A percentile compares a stretch with the other conserved stretches of the same genome.
Evolutionary conservation across 2,113 vertebrate genomes (phyloP).

Genomic region (Anser cygnoides): DNA sequence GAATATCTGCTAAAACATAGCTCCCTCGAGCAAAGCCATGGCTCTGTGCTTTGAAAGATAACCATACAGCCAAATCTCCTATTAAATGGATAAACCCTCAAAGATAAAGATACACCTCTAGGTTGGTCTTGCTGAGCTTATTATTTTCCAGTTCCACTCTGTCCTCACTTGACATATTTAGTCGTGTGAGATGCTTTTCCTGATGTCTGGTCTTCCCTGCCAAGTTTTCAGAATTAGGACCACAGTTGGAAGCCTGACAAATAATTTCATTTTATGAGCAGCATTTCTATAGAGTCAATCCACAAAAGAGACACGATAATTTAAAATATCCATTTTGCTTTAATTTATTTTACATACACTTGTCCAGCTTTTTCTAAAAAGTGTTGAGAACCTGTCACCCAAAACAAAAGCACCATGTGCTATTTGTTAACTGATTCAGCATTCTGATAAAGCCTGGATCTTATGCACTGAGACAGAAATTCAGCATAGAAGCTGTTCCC

Average conservation of each 20-base stretch:
- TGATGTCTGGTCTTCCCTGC: not conserved
- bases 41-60: not conserved
- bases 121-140: not conserved
- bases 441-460: not conserved
- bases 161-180: conserved; percentile 3
- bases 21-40: not conserved
- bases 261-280: not conserved
- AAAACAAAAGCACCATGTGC: not conserved
- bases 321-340: not conserved
- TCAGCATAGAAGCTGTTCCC: not conserved
- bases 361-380: not conserved
- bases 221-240: conserved; percentile 29
- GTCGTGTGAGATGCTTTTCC: not conserved
- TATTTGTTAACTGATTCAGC: not conserved
- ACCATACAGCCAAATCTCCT: not conserved
- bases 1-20: not conserved
- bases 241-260: not conserved
- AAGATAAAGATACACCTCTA: not conserved
- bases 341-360: not conserved
- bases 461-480: not conserved
- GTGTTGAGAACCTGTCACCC: not conserved
- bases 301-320: not conserved
- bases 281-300: not conserved
- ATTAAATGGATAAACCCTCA: not conserved
- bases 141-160: not conserved